Percentiles rank a stretch among this genome's conserved stretches.
phyloP scores from a whole-genome alignment of 1,140 invertebrate genomes.

The Ips typographus region DNA sequence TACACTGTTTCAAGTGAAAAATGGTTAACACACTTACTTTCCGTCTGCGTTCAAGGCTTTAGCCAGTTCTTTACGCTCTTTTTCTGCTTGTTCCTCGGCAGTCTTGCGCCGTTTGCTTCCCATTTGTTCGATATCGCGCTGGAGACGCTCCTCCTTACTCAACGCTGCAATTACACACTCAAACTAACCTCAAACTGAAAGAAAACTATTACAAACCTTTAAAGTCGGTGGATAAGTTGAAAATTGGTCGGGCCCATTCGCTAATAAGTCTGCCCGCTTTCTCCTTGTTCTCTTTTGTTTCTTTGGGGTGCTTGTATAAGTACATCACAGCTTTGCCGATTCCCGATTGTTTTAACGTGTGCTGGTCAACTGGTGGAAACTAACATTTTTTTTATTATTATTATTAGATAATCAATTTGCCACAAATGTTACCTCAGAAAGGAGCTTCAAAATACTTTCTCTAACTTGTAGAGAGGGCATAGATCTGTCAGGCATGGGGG shows the following conservation, averaged over 20 bases:
- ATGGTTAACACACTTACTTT: slow-evolving; percentile 43
- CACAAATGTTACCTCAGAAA: slow-evolving; percentile 69
- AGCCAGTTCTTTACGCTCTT: slow-evolving; percentile 50
- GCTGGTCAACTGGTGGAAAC: slow-evolving; percentile 89
- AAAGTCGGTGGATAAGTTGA: slow-evolving; percentile 94
- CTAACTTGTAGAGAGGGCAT: slow-evolving; percentile 91
- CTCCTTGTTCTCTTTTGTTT: slow-evolving; percentile 92
- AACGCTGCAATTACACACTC: slow-evolving; percentile 58
- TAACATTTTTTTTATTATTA: slow-evolving; percentile 54
- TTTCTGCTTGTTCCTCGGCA: slow-evolving; percentile 62
- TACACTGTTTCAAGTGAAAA: slow-evolving; percentile 3
- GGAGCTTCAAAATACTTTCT: slow-evolving; percentile 83
- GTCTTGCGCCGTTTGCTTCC: slow-evolving; percentile 59
- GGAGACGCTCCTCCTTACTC: slow-evolving; percentile 82
- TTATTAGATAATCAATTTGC: slow-evolving; percentile 46
- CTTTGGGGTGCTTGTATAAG: slow-evolving; percentile 97
- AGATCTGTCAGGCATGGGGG: slow-evolving; percentile 95
- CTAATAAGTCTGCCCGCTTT: slow-evolving; percentile 90
- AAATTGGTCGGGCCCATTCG: slow-evolving; percentile 96
- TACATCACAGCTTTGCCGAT: slow-evolving; percentile 99
- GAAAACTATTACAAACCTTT: slow-evolving; percentile 59
- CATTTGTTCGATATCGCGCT: slow-evolving; percentile 88
- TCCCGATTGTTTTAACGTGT: slow-evolving; percentile 89
- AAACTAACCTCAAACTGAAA: slow-evolving; percentile 7
- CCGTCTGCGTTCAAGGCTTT: slow-evolving; percentile 49